These are phyloP conservation scores for Miichthys miiuy DNA, from an alignment of 2,797 vertebrate genomes.

Conservation along the genomic window DNA sequence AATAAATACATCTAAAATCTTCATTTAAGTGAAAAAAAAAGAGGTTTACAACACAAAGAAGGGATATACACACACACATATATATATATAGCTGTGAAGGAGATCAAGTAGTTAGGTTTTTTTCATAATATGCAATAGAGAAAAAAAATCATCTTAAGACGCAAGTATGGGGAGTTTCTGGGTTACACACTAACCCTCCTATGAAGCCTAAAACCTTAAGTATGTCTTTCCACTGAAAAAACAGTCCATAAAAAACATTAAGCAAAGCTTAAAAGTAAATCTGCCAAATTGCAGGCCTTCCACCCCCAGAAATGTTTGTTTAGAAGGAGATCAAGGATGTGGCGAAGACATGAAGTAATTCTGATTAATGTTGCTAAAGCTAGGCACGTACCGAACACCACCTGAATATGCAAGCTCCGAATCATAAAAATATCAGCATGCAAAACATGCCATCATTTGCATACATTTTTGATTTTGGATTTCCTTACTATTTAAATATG, in stretches of 20 bases:
- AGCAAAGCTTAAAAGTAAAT: constrained; percentile 72
- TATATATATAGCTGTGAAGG: constrained; percentile 30
- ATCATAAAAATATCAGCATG: constrained; percentile 80
- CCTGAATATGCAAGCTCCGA: constrained; percentile 83
- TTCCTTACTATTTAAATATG: constrained; percentile 87
- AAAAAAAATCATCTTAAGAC: constrained; percentile 31
- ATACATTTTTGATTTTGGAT: constrained; percentile 85
- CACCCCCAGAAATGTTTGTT: constrained; percentile 73
- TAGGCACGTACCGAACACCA: constrained; percentile 62
- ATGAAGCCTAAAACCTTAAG: constrained; percentile 45
- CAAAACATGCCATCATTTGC: constrained; percentile 86
- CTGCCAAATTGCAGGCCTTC: constrained; percentile 71
- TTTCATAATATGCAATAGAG: constrained; percentile 30
- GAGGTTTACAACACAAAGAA: constrained; percentile 19
- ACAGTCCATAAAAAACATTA: constrained; percentile 63
- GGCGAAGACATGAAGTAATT: constrained; percentile 75
- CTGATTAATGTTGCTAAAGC: constrained; percentile 82
- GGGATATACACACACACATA: constrained; percentile 6
- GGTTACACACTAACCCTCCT: constrained; percentile 36
- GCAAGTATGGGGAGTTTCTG: constrained; percentile 44
- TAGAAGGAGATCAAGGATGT: constrained; percentile 75
- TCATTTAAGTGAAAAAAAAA: constrained; percentile 28
- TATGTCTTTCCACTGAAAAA: constrained; percentile 60
- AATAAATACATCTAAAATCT: constrained; percentile 33
- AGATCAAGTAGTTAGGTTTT: constrained; percentile 37